Base-by-base conservation (phyloP, 2,888 invertebrate genomes). In the Chalcis sispes region DNA sequence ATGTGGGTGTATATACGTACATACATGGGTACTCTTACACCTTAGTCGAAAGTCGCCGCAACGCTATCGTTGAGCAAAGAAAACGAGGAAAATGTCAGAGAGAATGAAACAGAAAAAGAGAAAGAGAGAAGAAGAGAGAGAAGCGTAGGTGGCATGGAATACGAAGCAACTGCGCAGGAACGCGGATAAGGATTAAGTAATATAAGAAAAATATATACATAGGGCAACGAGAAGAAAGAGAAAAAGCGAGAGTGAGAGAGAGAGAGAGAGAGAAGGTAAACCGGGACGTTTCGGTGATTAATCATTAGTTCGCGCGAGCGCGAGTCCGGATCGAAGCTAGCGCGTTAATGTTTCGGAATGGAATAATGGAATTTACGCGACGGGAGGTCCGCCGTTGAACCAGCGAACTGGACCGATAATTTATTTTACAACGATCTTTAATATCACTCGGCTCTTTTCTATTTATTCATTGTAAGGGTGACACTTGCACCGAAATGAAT, bases 331-430 rank as follows among this genome's bases (percentile, higher is more conserved):
- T 74, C 32, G 54, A 62, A 74, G 23, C 3, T 20, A 48, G 36
- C 40, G 27, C 54, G 48, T 67, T 74, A 74, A 67, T 74, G 67
- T 54, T 54, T 61, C 56, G 54, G 67, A 74, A 74, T 67, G 62
- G 29, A 67, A 74, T 74, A 62, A 69, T 62, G 56, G 40, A 73
- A 66, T 50, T 72, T 20, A 48, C 46, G 50, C 56, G 18, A n/a
- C 18, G n/a, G 18, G n/a, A n/a, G n/a, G 36, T 7, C 36, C 36
- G 4, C 5, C 1, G 20, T 25, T 10, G 56, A 15, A 10, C 46
- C 46, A 46, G 23, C 46, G 56, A 32, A 66, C 4, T 18, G 25
- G 20, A n/a, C 32, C 8, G 29, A 29, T 56, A 42, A 32, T 62
- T 72, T 25, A 46, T 52, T 46, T 42, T 50, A 20, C 32, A 15